Evolutionary conservation across 2,797 vertebrate species (phyloP).

Genomic region (Poecile montanus): DNA sequence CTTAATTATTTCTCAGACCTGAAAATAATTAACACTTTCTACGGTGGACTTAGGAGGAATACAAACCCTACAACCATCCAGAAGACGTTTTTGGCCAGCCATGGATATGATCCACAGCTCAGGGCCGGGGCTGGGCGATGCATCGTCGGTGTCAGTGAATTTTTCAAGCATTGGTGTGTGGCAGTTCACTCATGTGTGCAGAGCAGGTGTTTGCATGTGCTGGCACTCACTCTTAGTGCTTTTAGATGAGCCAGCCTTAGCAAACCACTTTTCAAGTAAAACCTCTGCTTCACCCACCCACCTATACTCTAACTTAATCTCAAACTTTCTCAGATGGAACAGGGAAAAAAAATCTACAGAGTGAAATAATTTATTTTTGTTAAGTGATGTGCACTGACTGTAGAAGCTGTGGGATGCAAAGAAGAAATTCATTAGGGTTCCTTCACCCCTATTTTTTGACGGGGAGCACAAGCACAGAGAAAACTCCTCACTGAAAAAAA

Average conservation of each 20-base stretch:
- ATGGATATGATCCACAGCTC: neutral
- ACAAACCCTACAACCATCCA: neutral
- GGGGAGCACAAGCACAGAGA: neutral
- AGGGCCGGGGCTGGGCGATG: accelerated
- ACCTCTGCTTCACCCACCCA: no score
- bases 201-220: neutral
- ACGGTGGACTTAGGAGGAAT: neutral
- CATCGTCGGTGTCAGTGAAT: accelerated
- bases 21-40: conserved; percentile 13
- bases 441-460: neutral
- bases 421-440: neutral
- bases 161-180: neutral
- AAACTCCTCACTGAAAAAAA: conserved; percentile 45
- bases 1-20: neutral
- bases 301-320: neutral
- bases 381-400: neutral
- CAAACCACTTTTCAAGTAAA: neutral
- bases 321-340: neutral
- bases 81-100: neutral
- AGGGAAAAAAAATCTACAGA: neutral
- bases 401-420: neutral
- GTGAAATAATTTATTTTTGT: neutral
- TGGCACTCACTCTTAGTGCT: neutral
- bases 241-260: neutral
- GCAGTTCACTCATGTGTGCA: neutral